Evolutionary conservation across 64 coral and sea anemone genomes (phyloP).

Genomic region (Pocillopora damicornis): DNA sequence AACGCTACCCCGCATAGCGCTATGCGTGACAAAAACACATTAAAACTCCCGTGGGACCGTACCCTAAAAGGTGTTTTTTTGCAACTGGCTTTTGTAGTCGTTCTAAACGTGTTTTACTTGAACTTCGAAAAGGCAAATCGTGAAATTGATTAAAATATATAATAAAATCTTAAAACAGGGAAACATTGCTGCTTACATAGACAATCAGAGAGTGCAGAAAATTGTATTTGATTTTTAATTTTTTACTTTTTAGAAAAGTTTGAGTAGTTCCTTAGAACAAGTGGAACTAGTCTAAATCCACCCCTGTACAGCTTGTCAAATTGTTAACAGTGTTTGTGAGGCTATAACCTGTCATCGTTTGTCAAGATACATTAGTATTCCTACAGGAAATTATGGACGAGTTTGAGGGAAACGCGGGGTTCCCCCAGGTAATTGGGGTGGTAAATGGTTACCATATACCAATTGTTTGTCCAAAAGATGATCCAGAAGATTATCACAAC

Average conservation of each 20-base stretch:
- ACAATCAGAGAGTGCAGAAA: slow-evolving; percentile 39
- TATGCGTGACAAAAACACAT: slow-evolving; percentile 66
- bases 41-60: slow-evolving; percentile 66
- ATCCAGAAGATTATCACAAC: slow-evolving; percentile 31
- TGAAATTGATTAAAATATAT: too few species aligned
- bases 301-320: too few species aligned
- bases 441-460: too few species aligned
- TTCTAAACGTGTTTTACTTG: too few species aligned
- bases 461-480: not conserved
- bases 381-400: not conserved
- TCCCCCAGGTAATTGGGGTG: slow-evolving; percentile 7
- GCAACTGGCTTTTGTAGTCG: too few species aligned
- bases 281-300: slow-evolving; percentile 24
- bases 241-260: too few species aligned
- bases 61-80: slow-evolving; percentile 54
- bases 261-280: too few species aligned
- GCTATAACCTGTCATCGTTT: slow-evolving; percentile 18
- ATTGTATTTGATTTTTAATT: slow-evolving; percentile 38
- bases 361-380: slow-evolving; percentile 33
- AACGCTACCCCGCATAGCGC: too few species aligned
- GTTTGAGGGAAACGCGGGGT: slow-evolving; percentile 19
- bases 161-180: too few species aligned
- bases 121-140: too few species aligned
- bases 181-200: slow-evolving; percentile 18
- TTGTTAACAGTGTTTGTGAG: too few species aligned